A percentile compares a stretch with the other conserved stretches of the same genome.
These are phyloP conservation scores for Ptyas mucosa DNA, from an alignment of 2,113 vertebrate genomes.

Conservation along the genomic window DNA sequence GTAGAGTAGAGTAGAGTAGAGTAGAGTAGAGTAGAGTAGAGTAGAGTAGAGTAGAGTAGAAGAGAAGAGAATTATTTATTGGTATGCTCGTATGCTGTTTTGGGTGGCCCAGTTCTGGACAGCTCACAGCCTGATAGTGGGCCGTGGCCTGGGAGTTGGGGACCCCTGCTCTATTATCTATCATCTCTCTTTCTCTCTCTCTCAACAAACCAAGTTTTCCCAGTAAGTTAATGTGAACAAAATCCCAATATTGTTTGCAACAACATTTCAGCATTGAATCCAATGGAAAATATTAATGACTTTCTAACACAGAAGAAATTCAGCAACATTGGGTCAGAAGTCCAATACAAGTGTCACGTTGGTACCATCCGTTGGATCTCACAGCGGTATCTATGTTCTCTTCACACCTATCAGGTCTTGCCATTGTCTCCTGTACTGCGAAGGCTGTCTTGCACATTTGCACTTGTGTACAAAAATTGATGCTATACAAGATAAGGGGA, in stretches of 20 bases:
- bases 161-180: too few species aligned
- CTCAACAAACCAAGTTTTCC: neutral
- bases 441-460: neutral
- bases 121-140: too few species aligned
- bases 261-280: neutral
- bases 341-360: neutral
- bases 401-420: neutral
- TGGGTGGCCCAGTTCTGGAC: too few species aligned
- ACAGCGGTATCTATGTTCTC: neutral
- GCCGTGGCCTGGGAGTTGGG: too few species aligned
- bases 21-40: too few species aligned
- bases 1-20: too few species aligned
- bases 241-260: neutral
- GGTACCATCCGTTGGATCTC: neutral
- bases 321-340: neutral
- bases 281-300: neutral
- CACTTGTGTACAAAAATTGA: neutral
- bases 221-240: neutral
- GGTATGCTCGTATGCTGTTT: too few species aligned
- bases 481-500: neutral
- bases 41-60: too few species aligned
- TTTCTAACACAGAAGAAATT: neutral
- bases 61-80: too few species aligned
- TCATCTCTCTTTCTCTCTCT: neutral
- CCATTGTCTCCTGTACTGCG: neutral